phyloP scores from a whole-genome alignment of 1,140 invertebrate species.

The Neocloeon triangulifer region DNA sequence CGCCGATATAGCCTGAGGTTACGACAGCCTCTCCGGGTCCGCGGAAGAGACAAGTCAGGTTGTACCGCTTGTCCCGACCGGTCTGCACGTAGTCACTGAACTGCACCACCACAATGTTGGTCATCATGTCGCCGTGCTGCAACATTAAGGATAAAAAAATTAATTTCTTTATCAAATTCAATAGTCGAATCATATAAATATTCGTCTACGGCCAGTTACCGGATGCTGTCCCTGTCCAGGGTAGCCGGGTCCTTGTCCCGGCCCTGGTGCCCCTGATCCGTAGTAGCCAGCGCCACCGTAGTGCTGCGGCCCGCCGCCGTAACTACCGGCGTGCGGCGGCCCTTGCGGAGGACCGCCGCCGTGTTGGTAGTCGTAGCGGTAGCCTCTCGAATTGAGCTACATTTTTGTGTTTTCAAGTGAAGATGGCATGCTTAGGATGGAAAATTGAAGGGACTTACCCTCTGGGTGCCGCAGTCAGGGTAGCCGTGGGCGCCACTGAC shows the following conservation, averaged over 20 bases:
- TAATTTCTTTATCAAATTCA: too few relatives aligned
- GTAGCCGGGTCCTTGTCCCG: background rate
- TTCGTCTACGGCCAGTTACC: background rate
- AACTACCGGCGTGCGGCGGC: too few relatives aligned
- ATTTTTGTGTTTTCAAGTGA: too few relatives aligned
- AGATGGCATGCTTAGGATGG: constrained; percentile 6
- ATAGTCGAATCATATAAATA: too few relatives aligned
- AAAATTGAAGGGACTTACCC: constrained; percentile 21
- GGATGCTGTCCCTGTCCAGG: too few relatives aligned
- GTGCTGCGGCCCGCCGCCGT: too few relatives aligned
- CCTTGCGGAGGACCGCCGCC: too few relatives aligned
- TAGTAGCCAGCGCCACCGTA: too few relatives aligned
- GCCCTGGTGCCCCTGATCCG: too few relatives aligned
- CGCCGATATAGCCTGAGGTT: constrained; percentile 79
- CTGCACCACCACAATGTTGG: constrained; percentile 83
- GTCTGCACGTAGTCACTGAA: constrained; percentile 86
- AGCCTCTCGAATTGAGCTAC: background rate
- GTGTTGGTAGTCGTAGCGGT: too few relatives aligned
- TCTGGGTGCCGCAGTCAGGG: constrained; percentile 73
- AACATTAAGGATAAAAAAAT: constrained; percentile 8
- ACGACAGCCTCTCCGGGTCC: constrained; percentile 81
- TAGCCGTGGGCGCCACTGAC: constrained; percentile 75
- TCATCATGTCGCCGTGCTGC: constrained; percentile 76
- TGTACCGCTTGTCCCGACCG: constrained; percentile 71
- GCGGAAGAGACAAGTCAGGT: constrained; percentile 71